Conservation (phyloP, 2,797 vertebrate genomes). For the Sylvilagus floridanus region DNA sequence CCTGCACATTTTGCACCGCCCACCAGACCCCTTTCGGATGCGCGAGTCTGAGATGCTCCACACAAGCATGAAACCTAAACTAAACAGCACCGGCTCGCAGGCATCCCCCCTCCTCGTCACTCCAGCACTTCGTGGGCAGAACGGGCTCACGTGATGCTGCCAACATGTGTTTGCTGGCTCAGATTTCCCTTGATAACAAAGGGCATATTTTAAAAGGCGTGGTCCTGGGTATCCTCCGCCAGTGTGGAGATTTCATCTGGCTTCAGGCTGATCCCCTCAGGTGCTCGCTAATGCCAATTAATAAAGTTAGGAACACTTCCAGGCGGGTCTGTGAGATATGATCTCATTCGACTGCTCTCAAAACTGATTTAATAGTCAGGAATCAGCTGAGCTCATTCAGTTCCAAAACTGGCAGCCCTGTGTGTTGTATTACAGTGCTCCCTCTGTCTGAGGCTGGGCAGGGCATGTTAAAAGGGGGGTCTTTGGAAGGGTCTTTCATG, state of each 20-base stretch:
- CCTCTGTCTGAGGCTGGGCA: constrained; percentile 54
- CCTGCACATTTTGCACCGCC: constrained; percentile 8
- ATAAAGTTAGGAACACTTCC: constrained; percentile 63
- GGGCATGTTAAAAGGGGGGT: not conserved
- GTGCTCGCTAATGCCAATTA: constrained; percentile 59
- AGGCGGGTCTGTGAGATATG: constrained; percentile 58
- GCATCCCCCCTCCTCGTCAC: not conserved
- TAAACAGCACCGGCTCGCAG: not conserved
- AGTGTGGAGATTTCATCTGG: not conserved
- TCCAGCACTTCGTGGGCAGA: not conserved
- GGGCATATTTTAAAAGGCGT: constrained; percentile 68
- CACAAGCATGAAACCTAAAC: constrained; percentile 62
- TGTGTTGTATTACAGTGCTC: constrained; percentile 54
- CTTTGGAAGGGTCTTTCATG: constrained; percentile 72
- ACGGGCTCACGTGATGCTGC: constrained; percentile 26
- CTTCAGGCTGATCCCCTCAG: not conserved
- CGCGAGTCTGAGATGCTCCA: not conserved
- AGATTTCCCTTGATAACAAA: constrained; percentile 70
- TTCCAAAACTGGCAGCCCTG: constrained; percentile 57
- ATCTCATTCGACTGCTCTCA: constrained; percentile 61
- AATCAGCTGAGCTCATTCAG: constrained; percentile 72
- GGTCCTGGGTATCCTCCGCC: not conserved
- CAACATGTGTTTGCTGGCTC: constrained; percentile 80
- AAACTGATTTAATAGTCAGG: constrained; percentile 70
- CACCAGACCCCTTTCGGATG: constrained; percentile 42